These are phyloP conservation scores for Theodoxus fluviatilis DNA, from an alignment of 2,888 invertebrate species.

Conservation along the genomic window DNA sequence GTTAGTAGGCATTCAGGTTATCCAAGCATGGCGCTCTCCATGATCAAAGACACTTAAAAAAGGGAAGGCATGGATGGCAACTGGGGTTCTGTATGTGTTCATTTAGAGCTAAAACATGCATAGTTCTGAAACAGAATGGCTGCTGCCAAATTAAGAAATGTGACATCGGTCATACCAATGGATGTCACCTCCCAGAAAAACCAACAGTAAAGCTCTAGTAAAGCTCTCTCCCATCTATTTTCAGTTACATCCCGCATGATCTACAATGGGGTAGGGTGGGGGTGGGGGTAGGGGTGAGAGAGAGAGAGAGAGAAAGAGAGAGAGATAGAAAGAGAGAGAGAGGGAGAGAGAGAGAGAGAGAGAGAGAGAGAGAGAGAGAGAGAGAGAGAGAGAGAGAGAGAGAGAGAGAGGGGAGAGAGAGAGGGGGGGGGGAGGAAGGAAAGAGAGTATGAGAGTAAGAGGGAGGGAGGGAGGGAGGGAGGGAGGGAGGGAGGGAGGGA, in stretches of 20 bases:
- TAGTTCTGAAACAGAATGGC: no score
- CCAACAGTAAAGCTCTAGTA: neutral
- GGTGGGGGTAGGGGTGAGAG: neutral
- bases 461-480: neutral
- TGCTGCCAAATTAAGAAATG: no score
- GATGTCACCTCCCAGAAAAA: no score
- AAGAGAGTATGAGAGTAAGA: slow-evolving; percentile 3
- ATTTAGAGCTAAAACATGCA: no score
- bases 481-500: neutral
- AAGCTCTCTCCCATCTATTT: neutral
- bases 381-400: neutral
- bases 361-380: slow-evolving; percentile 13
- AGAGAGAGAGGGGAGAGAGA: neutral
- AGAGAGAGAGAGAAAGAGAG: neutral
- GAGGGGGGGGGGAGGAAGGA: neutral
- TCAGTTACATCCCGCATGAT: neutral
- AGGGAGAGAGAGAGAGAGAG: slow-evolving; percentile 6
- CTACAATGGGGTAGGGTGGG: neutral
- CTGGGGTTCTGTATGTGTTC: no score
- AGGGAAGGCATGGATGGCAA: no score
- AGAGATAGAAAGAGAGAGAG: slow-evolving; percentile 13
- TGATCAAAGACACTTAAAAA: no score
- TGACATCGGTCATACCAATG: slow-evolving; percentile 29
- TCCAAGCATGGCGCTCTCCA: no score
- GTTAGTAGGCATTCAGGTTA: no score